A percentile compares a stretch with the other conserved stretches of the same genome.
Conservation (phyloP, 2,113 vertebrate genomes). For the Aspidoscelis tigris region DNA sequence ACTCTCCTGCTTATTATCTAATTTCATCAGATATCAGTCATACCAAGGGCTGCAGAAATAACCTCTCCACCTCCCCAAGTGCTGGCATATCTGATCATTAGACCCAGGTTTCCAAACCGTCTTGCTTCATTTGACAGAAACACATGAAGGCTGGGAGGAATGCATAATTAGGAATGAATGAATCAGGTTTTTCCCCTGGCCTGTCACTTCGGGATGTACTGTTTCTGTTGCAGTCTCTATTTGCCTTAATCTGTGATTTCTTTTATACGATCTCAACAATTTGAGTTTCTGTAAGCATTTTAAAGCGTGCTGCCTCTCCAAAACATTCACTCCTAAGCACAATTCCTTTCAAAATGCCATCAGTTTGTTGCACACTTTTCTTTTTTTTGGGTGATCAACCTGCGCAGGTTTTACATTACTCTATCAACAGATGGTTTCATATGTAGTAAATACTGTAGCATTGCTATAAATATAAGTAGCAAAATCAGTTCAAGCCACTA, state of each 20-base stretch:
- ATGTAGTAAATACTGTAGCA: not conserved
- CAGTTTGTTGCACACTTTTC: not conserved
- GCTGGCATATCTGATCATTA: slow-evolving; percentile 23
- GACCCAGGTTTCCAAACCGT: slow-evolving; percentile 44
- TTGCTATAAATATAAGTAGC: no score
- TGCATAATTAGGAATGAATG: not conserved
- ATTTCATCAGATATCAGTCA: not conserved
- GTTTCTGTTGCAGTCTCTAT: not conserved
- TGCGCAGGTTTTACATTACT: not conserved
- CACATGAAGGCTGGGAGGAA: slow-evolving; percentile 3
- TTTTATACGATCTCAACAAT: not conserved
- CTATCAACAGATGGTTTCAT: not conserved
- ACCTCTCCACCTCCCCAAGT: slow-evolving; percentile 27
- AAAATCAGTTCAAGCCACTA: no score
- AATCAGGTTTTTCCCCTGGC: not conserved
- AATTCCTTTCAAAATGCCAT: not conserved
- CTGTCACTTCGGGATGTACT: not conserved
- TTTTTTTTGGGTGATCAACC: not conserved
- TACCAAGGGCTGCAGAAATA: slow-evolving; percentile 53
- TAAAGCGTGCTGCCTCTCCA: no score
- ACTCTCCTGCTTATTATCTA: slow-evolving; percentile 39
- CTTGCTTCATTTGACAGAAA: slow-evolving; percentile 4
- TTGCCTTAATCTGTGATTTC: not conserved
- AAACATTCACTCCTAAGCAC: not conserved
- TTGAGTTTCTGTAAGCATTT: not conserved